Evolutionary conservation across 2,888 invertebrate species (phyloP).

Genomic region (Napeogenes sylphis): DNA sequence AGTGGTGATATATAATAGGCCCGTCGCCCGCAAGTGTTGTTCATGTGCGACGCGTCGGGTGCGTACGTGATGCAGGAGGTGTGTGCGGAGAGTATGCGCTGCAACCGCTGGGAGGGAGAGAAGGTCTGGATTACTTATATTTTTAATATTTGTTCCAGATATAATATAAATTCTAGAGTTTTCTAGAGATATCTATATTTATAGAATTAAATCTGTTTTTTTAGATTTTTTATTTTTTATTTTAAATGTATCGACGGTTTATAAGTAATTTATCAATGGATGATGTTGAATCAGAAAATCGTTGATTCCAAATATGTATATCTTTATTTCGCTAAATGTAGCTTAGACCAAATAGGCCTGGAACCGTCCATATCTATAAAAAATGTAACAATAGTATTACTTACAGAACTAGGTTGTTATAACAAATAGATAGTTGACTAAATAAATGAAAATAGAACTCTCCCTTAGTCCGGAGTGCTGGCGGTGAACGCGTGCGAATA

Average conservation of each 20-base stretch:
- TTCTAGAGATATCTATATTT: background rate
- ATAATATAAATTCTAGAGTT: too few species aligned
- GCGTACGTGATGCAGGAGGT: conserved; percentile 85
- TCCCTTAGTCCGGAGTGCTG: conserved; percentile 77
- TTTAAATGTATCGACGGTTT: too few species aligned
- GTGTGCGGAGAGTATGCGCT: conserved; percentile 81
- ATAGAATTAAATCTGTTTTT: too few species aligned
- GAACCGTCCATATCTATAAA: too few species aligned
- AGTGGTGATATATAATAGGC: conserved; percentile 49
- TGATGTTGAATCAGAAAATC: too few species aligned
- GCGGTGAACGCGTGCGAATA: conserved; percentile 84
- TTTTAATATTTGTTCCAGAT: too few species aligned
- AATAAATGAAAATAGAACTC: background rate
- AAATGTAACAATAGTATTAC: too few species aligned
- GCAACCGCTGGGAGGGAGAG: conserved; percentile 81
- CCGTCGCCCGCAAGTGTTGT: conserved; percentile 80
- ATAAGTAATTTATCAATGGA: too few species aligned
- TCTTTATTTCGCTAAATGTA: too few species aligned
- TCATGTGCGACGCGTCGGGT: conserved; percentile 83
- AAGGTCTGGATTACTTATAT: background rate
- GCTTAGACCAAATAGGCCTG: too few species aligned
- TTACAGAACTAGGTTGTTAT: background rate
- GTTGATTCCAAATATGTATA: too few species aligned
- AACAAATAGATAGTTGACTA: background rate
- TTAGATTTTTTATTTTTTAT: too few species aligned